These are phyloP conservation scores for Chionoecetes opilio DNA, from an alignment of 1,140 invertebrate species.

Conservation along the genomic window DNA sequence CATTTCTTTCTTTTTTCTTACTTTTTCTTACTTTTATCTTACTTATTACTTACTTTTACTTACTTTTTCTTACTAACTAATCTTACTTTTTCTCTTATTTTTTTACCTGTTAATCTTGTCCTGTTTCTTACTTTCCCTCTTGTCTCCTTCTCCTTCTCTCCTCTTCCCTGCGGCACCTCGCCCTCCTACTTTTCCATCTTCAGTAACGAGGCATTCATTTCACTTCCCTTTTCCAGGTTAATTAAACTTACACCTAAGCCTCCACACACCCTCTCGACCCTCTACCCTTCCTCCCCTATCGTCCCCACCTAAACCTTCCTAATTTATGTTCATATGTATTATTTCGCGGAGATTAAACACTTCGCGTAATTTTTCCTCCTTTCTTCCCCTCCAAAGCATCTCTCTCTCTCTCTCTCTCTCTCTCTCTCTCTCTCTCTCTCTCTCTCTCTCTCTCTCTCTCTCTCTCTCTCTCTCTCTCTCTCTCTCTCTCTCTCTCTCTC, in stretches of 20 bases:
- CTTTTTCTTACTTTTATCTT: not conserved
- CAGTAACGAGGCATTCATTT: not conserved
- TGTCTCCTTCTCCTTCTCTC: not conserved
- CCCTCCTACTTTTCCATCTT: not conserved
- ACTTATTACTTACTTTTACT: not conserved
- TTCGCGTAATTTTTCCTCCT: not conserved
- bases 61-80: not conserved
- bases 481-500: too few relatives aligned
- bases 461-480: too few relatives aligned
- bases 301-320: not conserved
- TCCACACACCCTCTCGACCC: not conserved
- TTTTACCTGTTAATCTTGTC: too few relatives aligned
- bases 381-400: not conserved
- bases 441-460: too few relatives aligned
- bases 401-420: not conserved
- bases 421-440: too few relatives aligned
- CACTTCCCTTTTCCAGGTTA: not conserved
- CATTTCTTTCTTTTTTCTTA: not conserved
- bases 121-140: not conserved
- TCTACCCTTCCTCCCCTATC: not conserved
- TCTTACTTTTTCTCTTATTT: too few relatives aligned
- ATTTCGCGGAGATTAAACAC: not conserved
- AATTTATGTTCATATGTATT: not conserved
- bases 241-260: not conserved
- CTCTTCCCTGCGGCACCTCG: not conserved